Percentiles rank a stretch among this genome's conserved stretches.
phyloP scores from a whole-genome alignment of 2,888 invertebrate species.

The Diaperis boleti region DNA sequence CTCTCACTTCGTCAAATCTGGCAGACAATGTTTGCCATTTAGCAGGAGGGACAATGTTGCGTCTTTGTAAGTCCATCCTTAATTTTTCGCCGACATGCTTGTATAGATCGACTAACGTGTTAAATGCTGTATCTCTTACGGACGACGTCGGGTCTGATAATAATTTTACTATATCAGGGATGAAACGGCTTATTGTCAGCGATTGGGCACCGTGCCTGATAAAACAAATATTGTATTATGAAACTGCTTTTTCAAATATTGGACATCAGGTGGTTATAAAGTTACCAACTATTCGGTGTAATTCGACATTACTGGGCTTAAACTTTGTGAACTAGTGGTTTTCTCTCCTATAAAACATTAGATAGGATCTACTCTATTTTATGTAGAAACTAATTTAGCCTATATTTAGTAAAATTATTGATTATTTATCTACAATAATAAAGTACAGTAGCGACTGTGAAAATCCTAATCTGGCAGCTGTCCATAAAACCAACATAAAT shows the following conservation, averaged over 20 bases:
- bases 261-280: too few relatives aligned
- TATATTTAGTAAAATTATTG: too few relatives aligned
- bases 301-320: too few relatives aligned
- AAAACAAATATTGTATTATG: slow-evolving; percentile 41
- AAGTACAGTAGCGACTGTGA: too few relatives aligned
- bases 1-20: slow-evolving; percentile 88
- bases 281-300: too few relatives aligned
- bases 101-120: slow-evolving; percentile 90
- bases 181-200: slow-evolving; percentile 83
- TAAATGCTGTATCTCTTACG: slow-evolving; percentile 89
- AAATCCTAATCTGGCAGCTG: too few relatives aligned
- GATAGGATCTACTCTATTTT: too few relatives aligned
- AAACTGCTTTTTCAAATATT: background rate
- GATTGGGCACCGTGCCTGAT: slow-evolving; percentile 87
- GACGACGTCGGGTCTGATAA: slow-evolving; percentile 88
- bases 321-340: too few relatives aligned
- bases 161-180: slow-evolving; percentile 85
- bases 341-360: too few relatives aligned
- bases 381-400: too few relatives aligned
- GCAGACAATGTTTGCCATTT: slow-evolving; percentile 79
- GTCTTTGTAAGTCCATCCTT: slow-evolving; percentile 83
- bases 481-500: too few relatives aligned
- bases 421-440: too few relatives aligned
- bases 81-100: slow-evolving; percentile 93
- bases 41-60: slow-evolving; percentile 81